phyloP scores from a whole-genome alignment of 2,888 invertebrate species.

The Mantis religiosa region DNA sequence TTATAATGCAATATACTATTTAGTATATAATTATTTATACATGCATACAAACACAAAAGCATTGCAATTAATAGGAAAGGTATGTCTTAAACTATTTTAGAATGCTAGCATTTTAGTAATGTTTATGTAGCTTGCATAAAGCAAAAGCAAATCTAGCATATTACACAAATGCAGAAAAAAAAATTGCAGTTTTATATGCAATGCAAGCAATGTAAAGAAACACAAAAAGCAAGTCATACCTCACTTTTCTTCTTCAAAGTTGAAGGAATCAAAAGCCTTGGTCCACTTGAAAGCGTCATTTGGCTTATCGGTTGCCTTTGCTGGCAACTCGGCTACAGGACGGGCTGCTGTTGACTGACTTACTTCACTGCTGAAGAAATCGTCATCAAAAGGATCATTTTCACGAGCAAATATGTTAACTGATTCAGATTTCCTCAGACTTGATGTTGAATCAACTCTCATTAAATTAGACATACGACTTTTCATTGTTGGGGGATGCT shows the following conservation, averaged over 20 bases:
- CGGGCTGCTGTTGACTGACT: constrained; percentile 15
- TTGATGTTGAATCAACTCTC: constrained; percentile 33
- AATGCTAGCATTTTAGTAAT: too few species aligned
- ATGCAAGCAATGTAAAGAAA: not conserved
- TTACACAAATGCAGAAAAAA: too few species aligned
- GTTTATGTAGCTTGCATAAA: too few species aligned
- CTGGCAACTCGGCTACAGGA: constrained; percentile 23
- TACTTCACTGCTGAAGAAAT: constrained; percentile 62
- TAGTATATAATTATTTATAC: too few species aligned
- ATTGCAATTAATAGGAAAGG: too few species aligned
- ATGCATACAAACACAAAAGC: too few species aligned
- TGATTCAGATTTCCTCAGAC: constrained; percentile 72
- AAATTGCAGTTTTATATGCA: not conserved
- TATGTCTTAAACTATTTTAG: too few species aligned
- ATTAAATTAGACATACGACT: constrained; percentile 24
- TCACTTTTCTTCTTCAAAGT: constrained; percentile 39
- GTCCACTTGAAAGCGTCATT: constrained; percentile 44
- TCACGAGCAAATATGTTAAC: constrained; percentile 85
- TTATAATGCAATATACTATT: too few species aligned
- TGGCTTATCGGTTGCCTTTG: constrained; percentile 20
- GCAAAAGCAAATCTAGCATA: too few species aligned
- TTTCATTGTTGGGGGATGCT: constrained; percentile 33
- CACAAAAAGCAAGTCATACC: not conserved
- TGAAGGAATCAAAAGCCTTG: constrained; percentile 48
- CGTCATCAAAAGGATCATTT: constrained; percentile 83